Evolutionary conservation across 2,797 vertebrate genomes (phyloP).

Genomic region (Pteropus rufus): DNA sequence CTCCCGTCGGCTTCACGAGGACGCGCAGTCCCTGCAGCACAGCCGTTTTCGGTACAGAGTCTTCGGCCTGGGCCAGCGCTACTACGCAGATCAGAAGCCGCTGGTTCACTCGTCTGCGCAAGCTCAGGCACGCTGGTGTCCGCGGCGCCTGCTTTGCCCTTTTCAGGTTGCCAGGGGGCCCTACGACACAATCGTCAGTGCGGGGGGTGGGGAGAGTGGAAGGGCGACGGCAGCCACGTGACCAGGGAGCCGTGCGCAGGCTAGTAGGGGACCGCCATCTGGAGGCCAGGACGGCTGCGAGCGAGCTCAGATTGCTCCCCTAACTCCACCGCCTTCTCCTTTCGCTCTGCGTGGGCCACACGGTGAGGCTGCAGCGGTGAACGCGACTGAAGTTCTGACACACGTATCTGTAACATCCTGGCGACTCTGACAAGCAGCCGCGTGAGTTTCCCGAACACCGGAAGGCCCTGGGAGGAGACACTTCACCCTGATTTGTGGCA

Average conservation of each 20-base stretch:
- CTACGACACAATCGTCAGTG: not conserved
- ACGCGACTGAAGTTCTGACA: not conserved
- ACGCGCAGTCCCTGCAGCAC: fast-evolving
- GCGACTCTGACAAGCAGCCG: not conserved
- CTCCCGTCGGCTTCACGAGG: fast-evolving
- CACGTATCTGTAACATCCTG: not conserved
- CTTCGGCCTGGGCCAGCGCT: fast-evolving
- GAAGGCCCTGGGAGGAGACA: slow-evolving; percentile 85
- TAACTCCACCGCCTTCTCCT: not conserved
- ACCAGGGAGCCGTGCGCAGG: fast-evolving
- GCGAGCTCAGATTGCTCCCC: not conserved
- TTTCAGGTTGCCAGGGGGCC: not conserved
- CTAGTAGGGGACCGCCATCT: fast-evolving
- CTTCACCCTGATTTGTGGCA: slow-evolving; percentile 85
- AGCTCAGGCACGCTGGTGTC: fast-evolving
- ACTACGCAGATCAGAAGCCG: not conserved
- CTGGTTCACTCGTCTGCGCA: not conserved
- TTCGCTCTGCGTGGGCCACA: not conserved
- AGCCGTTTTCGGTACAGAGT: not conserved
- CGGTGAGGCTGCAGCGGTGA: not conserved
- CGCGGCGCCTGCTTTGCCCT: fast-evolving
- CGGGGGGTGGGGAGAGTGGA: not conserved
- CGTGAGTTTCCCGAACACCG: slow-evolving; percentile 81
- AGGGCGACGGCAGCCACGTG: not conserved
- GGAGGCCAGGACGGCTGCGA: fast-evolving